These are phyloP conservation scores for Mungos mungo DNA, from an alignment of 2,113 vertebrate genomes.

Conservation along the genomic window DNA sequence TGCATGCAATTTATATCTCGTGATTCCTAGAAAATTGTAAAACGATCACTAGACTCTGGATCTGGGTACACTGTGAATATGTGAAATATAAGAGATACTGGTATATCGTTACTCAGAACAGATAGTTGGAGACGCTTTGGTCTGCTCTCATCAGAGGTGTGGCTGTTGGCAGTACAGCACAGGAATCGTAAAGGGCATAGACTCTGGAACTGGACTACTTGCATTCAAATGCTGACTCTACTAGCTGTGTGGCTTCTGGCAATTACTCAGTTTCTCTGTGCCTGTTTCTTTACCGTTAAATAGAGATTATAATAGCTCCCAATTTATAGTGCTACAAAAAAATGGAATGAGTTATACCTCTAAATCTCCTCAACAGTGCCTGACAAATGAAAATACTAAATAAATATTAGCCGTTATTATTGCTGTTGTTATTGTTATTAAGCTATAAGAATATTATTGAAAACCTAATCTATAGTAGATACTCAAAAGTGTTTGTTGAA, in stretches of 20 bases:
- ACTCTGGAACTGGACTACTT: not conserved
- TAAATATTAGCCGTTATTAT: not conserved
- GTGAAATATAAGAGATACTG: too few species aligned
- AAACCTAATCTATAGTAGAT: not conserved
- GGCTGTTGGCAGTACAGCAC: not conserved
- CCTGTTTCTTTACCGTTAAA: not conserved
- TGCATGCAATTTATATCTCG: not conserved
- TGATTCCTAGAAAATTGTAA: not conserved
- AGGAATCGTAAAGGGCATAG: not conserved
- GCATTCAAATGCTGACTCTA: not conserved
- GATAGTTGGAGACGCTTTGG: not conserved
- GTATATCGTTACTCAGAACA: not conserved
- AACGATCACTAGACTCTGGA: not conserved
- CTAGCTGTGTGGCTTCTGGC: not conserved
- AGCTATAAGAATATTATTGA: not conserved
- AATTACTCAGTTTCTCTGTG: not conserved
- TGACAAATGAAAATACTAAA: not conserved
- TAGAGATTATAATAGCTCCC: not conserved
- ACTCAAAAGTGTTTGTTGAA: not conserved
- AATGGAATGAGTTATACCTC: not conserved
- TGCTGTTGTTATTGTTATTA: not conserved
- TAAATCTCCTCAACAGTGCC: not conserved
- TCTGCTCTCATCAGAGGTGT: not conserved
- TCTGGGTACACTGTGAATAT: not conserved
- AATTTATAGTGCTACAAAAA: not conserved